Evolutionary conservation across 2,113 vertebrate species (phyloP), one percentile per base, ranked within the genome.

Genomic region (Procavia capensis): DNA sequence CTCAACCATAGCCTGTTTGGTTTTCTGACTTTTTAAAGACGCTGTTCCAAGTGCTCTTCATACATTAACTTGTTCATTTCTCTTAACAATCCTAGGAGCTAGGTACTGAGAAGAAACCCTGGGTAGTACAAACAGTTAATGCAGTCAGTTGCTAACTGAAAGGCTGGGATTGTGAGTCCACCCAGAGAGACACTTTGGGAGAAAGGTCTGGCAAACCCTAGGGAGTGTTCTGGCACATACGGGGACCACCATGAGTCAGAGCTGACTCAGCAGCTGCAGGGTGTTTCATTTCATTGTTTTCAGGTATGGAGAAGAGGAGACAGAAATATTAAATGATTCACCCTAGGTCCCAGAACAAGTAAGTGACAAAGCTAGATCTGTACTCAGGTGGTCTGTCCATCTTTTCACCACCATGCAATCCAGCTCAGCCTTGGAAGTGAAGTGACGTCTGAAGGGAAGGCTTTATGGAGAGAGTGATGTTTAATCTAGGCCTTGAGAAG

Each of bases 381-480:
- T 6, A 39, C 39, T 29, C 3, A 10, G 61, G 20, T 0, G 1
- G n/a, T 16, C 29, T 39, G 61, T 41, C 41, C 7, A 11, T 6
- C 16, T 25, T 64, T 6, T 47, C 8, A 45, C 17, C 25, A 6
- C 5, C 78, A 16, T 5, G 17, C 5, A 81, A 0, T 27, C 39
- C 63, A 45, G 34, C 59, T 78, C 27, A 1, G 10, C 82, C 81
- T 72, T 64, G 66, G 76, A 45, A 45, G 16, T 4, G 59, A 72
- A 45, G 14, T 36, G 66, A n/a, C 39, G n/a, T 85, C 43, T 11
- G 6, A 57, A 43, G 50, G 36, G 64, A 25, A 84, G 45, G 57
- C 10, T 16, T 16, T 54, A 11, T 34, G 29, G 68, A 50, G 36
- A 70, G 13, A 31, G 14, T 1, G 29, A 20, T 39, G 36, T 34